phyloP scores from a whole-genome alignment of 1,140 invertebrate species.

The Aphelinus atriplicis region DNA sequence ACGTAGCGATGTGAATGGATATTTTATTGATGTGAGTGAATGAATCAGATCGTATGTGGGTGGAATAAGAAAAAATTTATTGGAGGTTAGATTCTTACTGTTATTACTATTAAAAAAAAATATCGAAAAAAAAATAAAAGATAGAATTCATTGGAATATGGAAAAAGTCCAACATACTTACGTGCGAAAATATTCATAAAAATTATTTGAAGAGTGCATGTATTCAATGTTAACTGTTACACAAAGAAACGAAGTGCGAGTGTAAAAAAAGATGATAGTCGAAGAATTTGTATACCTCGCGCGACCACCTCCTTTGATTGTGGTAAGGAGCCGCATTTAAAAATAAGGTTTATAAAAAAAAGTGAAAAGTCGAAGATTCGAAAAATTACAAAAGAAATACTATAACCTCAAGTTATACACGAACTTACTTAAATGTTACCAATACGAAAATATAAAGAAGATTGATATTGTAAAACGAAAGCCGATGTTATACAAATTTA shows the following conservation, averaged over 20 bases:
- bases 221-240: constrained; percentile 50
- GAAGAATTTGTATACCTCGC: constrained; percentile 54
- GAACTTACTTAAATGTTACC: constrained; percentile 39
- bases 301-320: constrained; percentile 40
- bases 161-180: constrained; percentile 17
- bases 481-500: constrained; percentile 32
- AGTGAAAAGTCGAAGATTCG: constrained; percentile 22
- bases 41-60: constrained; percentile 37
- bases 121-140: constrained; percentile 9
- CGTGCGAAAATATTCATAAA: constrained; percentile 13
- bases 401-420: constrained; percentile 42
- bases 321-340: constrained; percentile 50
- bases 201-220: constrained; percentile 33
- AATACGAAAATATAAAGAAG: not conserved
- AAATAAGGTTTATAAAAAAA: constrained; percentile 53
- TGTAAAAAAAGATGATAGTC: constrained; percentile 43
- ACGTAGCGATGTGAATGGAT: constrained; percentile 35
- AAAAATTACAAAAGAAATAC: constrained; percentile 37
- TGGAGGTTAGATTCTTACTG: constrained; percentile 30
- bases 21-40: constrained; percentile 49
- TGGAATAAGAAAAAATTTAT: constrained; percentile 19
- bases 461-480: constrained; percentile 19
- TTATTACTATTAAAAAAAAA: constrained; percentile 25
- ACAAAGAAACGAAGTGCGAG: constrained; percentile 40
- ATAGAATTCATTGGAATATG: not conserved